Evolutionary conservation across 1,140 invertebrate genomes (phyloP), one percentile per base, ranked within the genome.

Genomic region (Phocides pigmalion): DNA sequence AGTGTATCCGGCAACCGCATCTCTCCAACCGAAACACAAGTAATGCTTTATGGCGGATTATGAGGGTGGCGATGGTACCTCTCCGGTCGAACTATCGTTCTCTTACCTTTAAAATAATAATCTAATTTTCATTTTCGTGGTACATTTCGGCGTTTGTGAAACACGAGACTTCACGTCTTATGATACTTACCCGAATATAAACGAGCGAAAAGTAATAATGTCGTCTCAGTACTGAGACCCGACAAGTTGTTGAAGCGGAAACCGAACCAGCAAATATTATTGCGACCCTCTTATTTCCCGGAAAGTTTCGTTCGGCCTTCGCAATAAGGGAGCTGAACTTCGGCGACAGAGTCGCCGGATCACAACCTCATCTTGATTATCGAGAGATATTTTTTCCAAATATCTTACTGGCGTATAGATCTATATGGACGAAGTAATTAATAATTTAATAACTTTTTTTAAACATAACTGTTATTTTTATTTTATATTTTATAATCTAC

Each of bases 271-370:
- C 46, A 15, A 49, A 28, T 28, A 28, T 49, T 16, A 49, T 49
- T 49, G 46, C 46, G 46, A 12, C 28, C 47, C 25, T 32, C 47
- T 50, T 50, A 50, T 22, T 50, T 17, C 28, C 28, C 22, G 14
- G 16, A 14, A 50, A 50, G 22, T 32, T 50, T 49, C 47, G 19
- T 6, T 49, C 47, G 19, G 1, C 47, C 47, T 32, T 50, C 8
- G 47, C 14, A 14, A 50, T 32, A 32, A 50, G 22, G 8, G 32
- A 50, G 22, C 32, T 15, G 16, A 14, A 28, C 14, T 25, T 50
- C 11, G 14, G 8, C 28, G 14, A 22, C 47, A 32, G 25, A n/a
- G n/a, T n/a, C n/a, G n/a, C n/a, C n/a, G n/a, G 22, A 47, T 14
- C 11, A 9, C 8, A 22, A 14, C 22, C 2, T 49, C n/a, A n/a